Conservation (phyloP, 2,113 vertebrate species). For the Brevimyrus niger region DNA sequence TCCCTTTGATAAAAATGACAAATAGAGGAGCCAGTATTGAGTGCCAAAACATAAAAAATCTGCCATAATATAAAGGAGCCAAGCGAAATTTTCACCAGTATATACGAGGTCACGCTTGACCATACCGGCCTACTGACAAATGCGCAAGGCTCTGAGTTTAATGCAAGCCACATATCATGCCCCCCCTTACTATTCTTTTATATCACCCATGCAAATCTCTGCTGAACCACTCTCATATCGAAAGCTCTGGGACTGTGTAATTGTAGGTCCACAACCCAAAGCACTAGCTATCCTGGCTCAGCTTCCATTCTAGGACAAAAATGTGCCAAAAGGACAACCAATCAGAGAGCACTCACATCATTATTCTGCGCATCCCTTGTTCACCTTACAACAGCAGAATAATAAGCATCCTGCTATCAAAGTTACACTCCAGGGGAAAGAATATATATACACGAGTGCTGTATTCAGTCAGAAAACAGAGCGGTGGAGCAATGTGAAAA, state of each 20-base stretch:
- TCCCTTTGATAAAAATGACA: neutral
- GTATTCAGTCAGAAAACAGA: neutral
- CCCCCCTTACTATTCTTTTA: neutral
- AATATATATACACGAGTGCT: neutral
- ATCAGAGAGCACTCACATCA: constrained; percentile 28
- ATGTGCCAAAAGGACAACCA: neutral
- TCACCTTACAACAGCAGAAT: neutral
- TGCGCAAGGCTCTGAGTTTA: neutral
- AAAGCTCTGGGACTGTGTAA: neutral
- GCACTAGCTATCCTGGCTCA: neutral
- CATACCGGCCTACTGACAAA: neutral
- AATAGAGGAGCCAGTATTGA: neutral
- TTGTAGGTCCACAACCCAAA: neutral
- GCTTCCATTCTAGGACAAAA: neutral
- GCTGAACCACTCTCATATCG: neutral
- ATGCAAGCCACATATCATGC: neutral
- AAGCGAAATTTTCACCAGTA: neutral
- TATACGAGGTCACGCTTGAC: neutral
- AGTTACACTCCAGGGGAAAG: neutral
- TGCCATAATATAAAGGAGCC: neutral
- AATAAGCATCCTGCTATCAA: neutral
- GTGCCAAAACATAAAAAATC: neutral
- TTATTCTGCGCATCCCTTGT: constrained; percentile 19
- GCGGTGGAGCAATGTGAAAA: neutral
- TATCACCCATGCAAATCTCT: neutral